Evolutionary conservation across 2,888 invertebrate species (phyloP).

Genomic region (Osedax fenrisi): DNA sequence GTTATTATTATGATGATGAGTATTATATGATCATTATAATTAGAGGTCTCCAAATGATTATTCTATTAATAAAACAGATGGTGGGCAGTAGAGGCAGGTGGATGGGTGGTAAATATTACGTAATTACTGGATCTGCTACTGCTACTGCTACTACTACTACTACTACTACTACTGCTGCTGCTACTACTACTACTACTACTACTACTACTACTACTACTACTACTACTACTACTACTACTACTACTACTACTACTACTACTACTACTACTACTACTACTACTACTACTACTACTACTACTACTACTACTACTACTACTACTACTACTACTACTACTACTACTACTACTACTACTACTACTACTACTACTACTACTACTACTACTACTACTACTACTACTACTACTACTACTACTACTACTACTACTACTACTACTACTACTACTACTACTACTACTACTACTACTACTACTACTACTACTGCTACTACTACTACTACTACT

Average conservation of each 20-base stretch:
- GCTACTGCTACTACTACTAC: too few relatives aligned
- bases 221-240: not conserved
- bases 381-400: not conserved
- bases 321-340: not conserved
- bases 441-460: not conserved
- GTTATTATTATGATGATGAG: too few relatives aligned
- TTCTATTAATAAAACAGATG: too few relatives aligned
- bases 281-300: not conserved
- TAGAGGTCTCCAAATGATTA: too few relatives aligned
- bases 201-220: not conserved
- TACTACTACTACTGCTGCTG: not conserved
- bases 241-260: not conserved
- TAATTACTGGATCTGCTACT: too few relatives aligned
- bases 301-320: not conserved
- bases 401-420: not conserved
- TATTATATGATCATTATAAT: too few relatives aligned
- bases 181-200: not conserved
- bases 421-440: not conserved
- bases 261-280: not conserved
- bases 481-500: not conserved
- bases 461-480: not conserved
- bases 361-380: not conserved
- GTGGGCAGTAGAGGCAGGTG: too few relatives aligned
- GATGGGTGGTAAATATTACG: too few relatives aligned
- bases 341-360: not conserved